These are phyloP conservation scores for Heliconius eleuchia DNA, from an alignment of 1,140 invertebrate species.

Conservation along the genomic window DNA sequence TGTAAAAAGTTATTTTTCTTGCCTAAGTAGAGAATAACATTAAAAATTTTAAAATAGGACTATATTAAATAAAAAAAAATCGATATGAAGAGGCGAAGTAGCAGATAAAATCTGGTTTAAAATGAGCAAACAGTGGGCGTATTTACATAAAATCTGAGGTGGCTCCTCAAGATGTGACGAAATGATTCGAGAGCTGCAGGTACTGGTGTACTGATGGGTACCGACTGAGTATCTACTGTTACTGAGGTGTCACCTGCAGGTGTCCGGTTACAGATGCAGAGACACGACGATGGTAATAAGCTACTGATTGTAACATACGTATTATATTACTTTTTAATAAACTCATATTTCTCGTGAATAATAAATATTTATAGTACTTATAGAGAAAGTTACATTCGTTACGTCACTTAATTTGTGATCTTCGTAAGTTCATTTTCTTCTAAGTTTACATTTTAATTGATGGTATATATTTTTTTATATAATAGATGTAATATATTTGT, in stretches of 20 bases:
- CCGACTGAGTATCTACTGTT: too few relatives aligned
- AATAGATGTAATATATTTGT: too few relatives aligned
- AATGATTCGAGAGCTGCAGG: not conserved
- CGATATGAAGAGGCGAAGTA: too few relatives aligned
- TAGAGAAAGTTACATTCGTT: not conserved
- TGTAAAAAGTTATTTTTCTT: too few relatives aligned
- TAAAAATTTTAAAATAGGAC: too few relatives aligned
- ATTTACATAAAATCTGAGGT: not conserved
- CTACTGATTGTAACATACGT: slow-evolving; percentile 2
- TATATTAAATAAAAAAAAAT: too few relatives aligned
- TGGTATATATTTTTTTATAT: not conserved
- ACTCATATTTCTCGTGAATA: not conserved
- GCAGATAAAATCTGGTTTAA: not conserved
- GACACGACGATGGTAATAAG: not conserved
- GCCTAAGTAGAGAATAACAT: too few relatives aligned
- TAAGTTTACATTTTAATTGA: not conserved
- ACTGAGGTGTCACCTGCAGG: not conserved
- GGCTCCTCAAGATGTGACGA: not conserved
- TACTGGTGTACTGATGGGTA: not conserved
- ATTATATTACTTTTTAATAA: slow-evolving; percentile 10
- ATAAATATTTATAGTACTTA: not conserved
- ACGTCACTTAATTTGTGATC: not conserved
- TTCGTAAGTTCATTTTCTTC: not conserved
- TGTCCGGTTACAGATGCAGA: not conserved
- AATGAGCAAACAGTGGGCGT: not conserved